phyloP scores from a whole-genome alignment of 1,140 invertebrate species.

The Leptinotarsa defecta region DNA sequence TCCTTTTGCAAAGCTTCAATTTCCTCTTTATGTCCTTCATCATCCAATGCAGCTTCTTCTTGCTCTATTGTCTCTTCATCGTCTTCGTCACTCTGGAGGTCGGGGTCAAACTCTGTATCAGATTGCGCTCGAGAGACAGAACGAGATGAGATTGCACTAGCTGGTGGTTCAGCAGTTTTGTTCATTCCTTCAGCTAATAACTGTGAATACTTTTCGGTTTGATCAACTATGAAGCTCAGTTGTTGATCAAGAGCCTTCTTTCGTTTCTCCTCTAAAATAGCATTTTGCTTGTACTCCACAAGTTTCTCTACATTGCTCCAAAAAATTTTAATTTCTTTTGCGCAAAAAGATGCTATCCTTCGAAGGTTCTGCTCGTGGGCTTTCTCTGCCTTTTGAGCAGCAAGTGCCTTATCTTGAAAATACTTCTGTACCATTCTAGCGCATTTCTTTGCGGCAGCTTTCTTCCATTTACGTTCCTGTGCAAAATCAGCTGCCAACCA shows the following conservation, averaged over 20 bases:
- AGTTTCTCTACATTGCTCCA: slow-evolving; percentile 97
- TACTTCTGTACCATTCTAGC: slow-evolving; percentile 93
- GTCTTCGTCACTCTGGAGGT: slow-evolving; percentile 76
- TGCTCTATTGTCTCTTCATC: slow-evolving; percentile 97
- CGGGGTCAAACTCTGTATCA: slow-evolving; percentile 80
- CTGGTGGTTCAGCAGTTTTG: slow-evolving; percentile 57
- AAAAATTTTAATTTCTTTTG: slow-evolving; percentile 93
- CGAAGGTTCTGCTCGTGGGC: slow-evolving; percentile 85
- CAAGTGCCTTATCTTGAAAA: slow-evolving; percentile 91
- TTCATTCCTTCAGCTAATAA: slow-evolving; percentile 84
- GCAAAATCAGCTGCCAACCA: slow-evolving; percentile 98
- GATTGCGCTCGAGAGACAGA: slow-evolving; percentile 58
- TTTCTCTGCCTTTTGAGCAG: slow-evolving; percentile 88
- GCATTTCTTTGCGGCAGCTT: slow-evolving; percentile 90
- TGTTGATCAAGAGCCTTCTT: slow-evolving; percentile 97
- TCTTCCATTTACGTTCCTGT: slow-evolving; percentile 97
- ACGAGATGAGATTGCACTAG: slow-evolving; percentile 53
- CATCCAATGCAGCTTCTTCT: slow-evolving; percentile 69
- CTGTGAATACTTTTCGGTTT: slow-evolving; percentile 97
- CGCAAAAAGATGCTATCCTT: slow-evolving; percentile 86
- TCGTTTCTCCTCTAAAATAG: slow-evolving; percentile 89
- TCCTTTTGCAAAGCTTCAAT: slow-evolving; percentile 86
- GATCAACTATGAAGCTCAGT: slow-evolving; percentile 97
- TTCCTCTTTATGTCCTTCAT: slow-evolving; percentile 74
- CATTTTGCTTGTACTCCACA: slow-evolving; percentile 93